Percentiles rank a stretch among this genome's conserved stretches.
Conservation (phyloP, 2,113 vertebrate species). For the Brachypodius melanocephalos region DNA sequence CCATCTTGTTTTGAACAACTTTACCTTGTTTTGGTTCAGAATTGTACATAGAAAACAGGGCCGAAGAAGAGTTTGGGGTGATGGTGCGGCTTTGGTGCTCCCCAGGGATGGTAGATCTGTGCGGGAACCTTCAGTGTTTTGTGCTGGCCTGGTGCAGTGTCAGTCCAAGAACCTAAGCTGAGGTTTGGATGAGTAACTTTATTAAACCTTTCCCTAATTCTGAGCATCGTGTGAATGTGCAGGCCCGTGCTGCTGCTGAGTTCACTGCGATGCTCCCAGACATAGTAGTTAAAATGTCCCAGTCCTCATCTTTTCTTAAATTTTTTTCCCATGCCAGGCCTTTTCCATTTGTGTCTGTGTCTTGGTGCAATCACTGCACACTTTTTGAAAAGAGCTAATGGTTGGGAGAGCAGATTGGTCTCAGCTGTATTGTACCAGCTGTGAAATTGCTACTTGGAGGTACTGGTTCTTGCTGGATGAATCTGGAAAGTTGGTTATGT, state of each 20-base stretch:
- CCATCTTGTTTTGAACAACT: not conserved
- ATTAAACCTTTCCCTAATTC: not conserved
- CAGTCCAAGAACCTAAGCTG: not conserved
- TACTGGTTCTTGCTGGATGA: not conserved
- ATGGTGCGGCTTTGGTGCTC: not conserved
- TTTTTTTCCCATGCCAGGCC: not conserved
- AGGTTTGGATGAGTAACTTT: not conserved
- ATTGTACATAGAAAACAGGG: accelerated
- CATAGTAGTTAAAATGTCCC: not conserved
- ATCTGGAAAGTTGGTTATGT: not conserved
- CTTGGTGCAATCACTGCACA: not conserved
- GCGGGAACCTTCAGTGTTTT: not conserved
- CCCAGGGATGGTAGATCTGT: not conserved
- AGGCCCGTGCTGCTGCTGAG: not conserved
- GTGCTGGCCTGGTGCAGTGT: not conserved
- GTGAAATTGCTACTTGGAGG: not conserved
- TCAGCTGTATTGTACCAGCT: not conserved
- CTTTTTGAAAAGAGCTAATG: not conserved
- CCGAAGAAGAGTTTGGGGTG: accelerated
- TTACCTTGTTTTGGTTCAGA: not conserved
- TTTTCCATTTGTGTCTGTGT: not conserved
- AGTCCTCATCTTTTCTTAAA: not conserved
- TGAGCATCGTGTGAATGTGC: not conserved
- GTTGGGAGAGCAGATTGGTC: not conserved
- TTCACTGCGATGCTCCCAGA: not conserved